Evolutionary conservation across 2,797 vertebrate genomes (phyloP).

Genomic region (Fratercula arctica): DNA sequence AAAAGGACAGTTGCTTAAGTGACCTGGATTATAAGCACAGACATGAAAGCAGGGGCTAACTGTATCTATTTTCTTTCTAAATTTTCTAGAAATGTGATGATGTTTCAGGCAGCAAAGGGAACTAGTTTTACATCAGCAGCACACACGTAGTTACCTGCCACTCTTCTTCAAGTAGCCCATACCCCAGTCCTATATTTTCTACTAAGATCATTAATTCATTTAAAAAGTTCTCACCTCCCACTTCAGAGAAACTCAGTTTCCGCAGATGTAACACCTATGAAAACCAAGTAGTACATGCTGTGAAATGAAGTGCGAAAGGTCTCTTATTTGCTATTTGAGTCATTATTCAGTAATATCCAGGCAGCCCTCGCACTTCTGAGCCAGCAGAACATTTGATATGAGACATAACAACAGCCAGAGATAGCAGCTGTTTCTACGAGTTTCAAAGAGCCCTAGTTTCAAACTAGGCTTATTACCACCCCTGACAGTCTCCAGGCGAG

Average conservation of each 20-base stretch:
- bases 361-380: not conserved
- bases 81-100: not conserved
- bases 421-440: rapidly evolving
- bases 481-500: not conserved
- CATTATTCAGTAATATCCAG: not conserved
- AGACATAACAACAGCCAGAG: not conserved
- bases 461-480: not conserved
- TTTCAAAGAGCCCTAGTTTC: not conserved
- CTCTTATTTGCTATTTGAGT: not conserved
- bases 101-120: not conserved
- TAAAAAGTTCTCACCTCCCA: not conserved
- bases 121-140: not conserved
- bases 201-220: not conserved
- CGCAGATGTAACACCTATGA: not conserved
- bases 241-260: not conserved
- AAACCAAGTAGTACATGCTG: not conserved
- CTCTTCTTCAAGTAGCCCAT: not conserved
- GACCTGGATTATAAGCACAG: not conserved
- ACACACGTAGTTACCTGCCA: not conserved
- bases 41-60: not conserved
- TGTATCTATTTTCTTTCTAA: not conserved
- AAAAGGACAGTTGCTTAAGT: not conserved
- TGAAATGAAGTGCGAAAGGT: not conserved
- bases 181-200: not conserved
- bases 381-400: not conserved